These are phyloP conservation scores for Cynoglossus semilaevis DNA, from an alignment of 2,113 vertebrate genomes.

Conservation along the genomic window DNA sequence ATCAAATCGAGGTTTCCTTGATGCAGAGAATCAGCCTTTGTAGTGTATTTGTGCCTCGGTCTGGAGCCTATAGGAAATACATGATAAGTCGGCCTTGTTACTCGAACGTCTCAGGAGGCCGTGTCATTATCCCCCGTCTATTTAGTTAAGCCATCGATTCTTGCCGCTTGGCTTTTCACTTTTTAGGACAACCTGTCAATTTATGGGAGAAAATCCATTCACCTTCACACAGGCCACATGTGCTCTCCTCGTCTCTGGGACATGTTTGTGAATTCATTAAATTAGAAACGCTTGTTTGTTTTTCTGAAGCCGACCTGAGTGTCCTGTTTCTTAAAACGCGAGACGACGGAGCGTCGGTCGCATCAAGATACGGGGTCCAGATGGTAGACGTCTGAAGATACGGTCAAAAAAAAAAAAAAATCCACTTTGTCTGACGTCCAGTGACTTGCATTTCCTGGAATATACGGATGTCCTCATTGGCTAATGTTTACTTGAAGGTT, in stretches of 20 bases:
- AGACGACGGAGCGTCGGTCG: constrained; percentile 4
- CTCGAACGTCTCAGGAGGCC: constrained; percentile 24
- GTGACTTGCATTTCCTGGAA: constrained; percentile 33
- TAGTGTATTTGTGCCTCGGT: too few relatives aligned
- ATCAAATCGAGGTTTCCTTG: too few relatives aligned
- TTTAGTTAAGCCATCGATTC: constrained; percentile 56
- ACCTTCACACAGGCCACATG: constrained; percentile 63
- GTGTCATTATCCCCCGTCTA: constrained; percentile 40
- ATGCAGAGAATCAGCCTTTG: neutral
- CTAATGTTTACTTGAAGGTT: neutral
- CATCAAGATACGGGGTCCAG: constrained; percentile 34
- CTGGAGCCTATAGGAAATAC: too few relatives aligned
- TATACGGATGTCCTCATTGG: constrained; percentile 11
- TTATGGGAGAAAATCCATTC: constrained; percentile 63
- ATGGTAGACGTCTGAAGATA: constrained; percentile 19
- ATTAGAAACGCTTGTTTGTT: constrained; percentile 12
- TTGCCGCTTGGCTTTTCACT: constrained; percentile 42
- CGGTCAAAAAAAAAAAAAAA: constrained; percentile 1
- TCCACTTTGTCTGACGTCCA: constrained; percentile 35
- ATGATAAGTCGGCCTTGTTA: neutral
- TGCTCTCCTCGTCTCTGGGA: constrained; percentile 24
- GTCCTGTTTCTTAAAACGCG: constrained; percentile 6
- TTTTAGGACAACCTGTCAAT: constrained; percentile 67
- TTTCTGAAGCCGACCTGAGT: neutral
- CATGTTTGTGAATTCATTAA: constrained; percentile 67